Evolutionary conservation across 1,140 invertebrate species (phyloP), one percentile per base, ranked within the genome.

Genomic region (Magallana ariakensis): DNA sequence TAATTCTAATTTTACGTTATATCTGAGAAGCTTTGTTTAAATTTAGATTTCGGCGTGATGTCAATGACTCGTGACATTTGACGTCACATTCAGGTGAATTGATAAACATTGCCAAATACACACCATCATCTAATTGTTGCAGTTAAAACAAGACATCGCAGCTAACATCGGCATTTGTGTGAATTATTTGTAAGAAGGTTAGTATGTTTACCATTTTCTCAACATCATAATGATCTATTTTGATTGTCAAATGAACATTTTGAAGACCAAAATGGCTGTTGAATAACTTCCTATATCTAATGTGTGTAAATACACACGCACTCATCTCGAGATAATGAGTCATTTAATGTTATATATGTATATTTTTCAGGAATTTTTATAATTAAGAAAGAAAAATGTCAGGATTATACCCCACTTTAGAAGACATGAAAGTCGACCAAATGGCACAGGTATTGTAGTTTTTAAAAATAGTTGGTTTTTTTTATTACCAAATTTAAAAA

Each of bases 391-490:
- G 46, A 66, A 93, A 89, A 82, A 94, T 94, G 94, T 93, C 93
- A 54, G 82, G 88, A 60, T 95, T 99, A 4, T 99, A 99, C 95
- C 98, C 98, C 89, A 97, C 97, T 66, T 95, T 99, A 87, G 98
- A 99, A 95, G 98, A 98, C 95, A 97, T 98, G 97, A 98, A 98
- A 94, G 96, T 98, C 83, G 97, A 98, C 95, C 97, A 97, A 90
- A 96, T 98, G 96, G 96, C 96, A 70, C 96, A 96, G 95, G 97
- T 97, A 96, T 87, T 15, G 22, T n/a, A 19, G 33, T 46, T 46
- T 46, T n/a, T n/a, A n/a, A n/a, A n/a, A n/a, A n/a, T n/a, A n/a
- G n/a, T n/a, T n/a, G n/a, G n/a, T n/a, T n/a, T n/a, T n/a, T n/a
- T n/a, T n/a, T n/a, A n/a, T n/a, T n/a, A n/a, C n/a, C n/a, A n/a